Conservation (phyloP, 2,888 invertebrate genomes). For the Lagria hirta region DNA sequence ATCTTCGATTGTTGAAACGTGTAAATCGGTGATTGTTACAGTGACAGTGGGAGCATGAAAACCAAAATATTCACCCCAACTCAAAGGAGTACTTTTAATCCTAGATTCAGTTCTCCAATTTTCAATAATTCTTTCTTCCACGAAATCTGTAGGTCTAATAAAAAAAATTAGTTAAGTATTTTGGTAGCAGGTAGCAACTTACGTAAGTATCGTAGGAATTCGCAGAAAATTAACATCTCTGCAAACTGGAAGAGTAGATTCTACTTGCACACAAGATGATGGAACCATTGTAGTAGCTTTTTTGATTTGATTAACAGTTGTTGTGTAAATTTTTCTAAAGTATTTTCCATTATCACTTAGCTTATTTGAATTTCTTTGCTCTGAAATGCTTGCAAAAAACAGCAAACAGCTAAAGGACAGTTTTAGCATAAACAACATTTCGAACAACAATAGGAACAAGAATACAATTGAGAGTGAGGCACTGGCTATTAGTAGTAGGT, state of each 20-base stretch:
- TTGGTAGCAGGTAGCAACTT: too few relatives aligned
- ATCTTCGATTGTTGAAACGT: slow-evolving; percentile 45
- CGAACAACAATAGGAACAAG: too few relatives aligned
- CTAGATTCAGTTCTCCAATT: slow-evolving; percentile 11
- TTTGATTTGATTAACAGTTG: slow-evolving; percentile 40
- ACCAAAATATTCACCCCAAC: slow-evolving; percentile 51
- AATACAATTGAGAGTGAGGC: too few relatives aligned
- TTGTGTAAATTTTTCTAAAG: slow-evolving; percentile 42
- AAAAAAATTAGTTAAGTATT: background rate
- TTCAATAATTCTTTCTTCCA: slow-evolving; percentile 1
- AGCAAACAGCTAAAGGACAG: background rate
- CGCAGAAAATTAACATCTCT: slow-evolving; percentile 47
- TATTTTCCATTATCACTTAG: slow-evolving; percentile 25
- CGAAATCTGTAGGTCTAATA: background rate
- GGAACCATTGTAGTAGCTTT: slow-evolving; percentile 47
- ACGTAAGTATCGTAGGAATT: slow-evolving; percentile 40
- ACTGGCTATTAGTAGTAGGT: too few relatives aligned
- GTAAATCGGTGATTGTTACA: slow-evolving; percentile 40
- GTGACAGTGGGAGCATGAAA: slow-evolving; percentile 49
- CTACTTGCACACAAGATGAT: slow-evolving; percentile 52
- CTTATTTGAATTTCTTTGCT: too few relatives aligned
- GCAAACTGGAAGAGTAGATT: slow-evolving; percentile 50
- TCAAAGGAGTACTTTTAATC: slow-evolving; percentile 33
- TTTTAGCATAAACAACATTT: too few relatives aligned
- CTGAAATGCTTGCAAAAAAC: too few relatives aligned